Base-by-base conservation (phyloP, 2,888 invertebrate species). In the Chironomus riparius region DNA sequence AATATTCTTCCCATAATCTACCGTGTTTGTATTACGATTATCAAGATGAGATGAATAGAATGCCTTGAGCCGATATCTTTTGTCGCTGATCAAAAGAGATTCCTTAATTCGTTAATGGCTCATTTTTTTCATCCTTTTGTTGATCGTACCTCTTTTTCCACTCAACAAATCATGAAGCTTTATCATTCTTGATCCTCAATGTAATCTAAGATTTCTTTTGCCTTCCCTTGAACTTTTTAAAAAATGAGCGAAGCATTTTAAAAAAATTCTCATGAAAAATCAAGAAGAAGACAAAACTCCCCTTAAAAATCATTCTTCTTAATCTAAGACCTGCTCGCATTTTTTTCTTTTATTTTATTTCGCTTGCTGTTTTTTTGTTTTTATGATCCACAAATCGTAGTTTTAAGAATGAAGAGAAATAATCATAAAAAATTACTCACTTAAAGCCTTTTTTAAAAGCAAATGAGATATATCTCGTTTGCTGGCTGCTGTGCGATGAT, bases 361-460 rank as follows among this genome's bases (percentile, higher is more conserved):
- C 10, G 38, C 38, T 38, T 38, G 38, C 38, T 38, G 38, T 10
- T 24, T 47, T 72, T 72, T 62, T 72, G 72, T 72, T 72, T 38
- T 72, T 72, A 72, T 72, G 72, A 72, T 72, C 72, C 72, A 72
- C 72, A 72, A 74, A 74, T 48, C 28, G 38, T 15, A 70, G 28
- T 48, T 70, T 68, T 74, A 74, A 74, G 74, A 74, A 74, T 74
- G 74, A 74, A 74, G 65, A 65, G 22, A 74, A 65, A 74, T 74
- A 65, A 74, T 74, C 72, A 72, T 72, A 72, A 72, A 74, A 74
- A 74, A 74, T 74, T 74, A 68, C 74, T 47, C 65, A 65, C 24
- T 24, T 18, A 56, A 56, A n/a, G 56, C 56, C 38, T 38, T 38
- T 38, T 38, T 7, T 56, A 24, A 10, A 65, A 24, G 24, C 18